Base-by-base conservation (phyloP, 2,888 invertebrate genomes). In the Anoplius nigerrimus region DNA sequence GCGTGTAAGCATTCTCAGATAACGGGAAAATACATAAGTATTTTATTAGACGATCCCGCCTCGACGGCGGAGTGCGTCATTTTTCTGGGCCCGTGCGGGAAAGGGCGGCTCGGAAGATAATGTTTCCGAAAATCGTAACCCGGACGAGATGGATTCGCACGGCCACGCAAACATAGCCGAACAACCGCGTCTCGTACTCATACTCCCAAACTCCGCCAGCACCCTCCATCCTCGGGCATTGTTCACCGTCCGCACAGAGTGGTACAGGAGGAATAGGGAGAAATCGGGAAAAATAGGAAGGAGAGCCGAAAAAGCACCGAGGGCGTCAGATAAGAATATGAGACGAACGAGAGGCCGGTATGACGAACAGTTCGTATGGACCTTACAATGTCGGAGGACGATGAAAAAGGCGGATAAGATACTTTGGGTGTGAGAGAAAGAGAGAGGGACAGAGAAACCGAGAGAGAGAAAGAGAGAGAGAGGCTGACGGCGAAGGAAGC, bases 381-480 rank as follows among this genome's bases (percentile, higher is more conserved):
- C 5, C 48, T 2, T 46, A 46, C 18, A 20, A 16, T 34, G 11
- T 13, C 6, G 27, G 34, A 11, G 2, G 34, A 34, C 15, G 5
- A 1, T 3, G 8, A 16, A 48, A 48, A n/a, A n/a, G 4, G 48
- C n/a, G n/a, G n/a, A n/a, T n/a, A n/a, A n/a, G n/a, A n/a, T n/a
- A n/a, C n/a, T n/a, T n/a, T n/a, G n/a, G n/a, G n/a, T n/a, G 52
- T 22, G 2, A 20, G 18, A 21, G 21, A 52, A 22, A 16, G 22
- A 52, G 18, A 16, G 51, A 18, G 18, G 3, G 51, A 51, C 11
- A 52, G 11, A 18, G n/a, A 48, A 48, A 52, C 15, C 15, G 62
- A 62, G 54, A 24, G 46, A 59, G n/a, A n/a, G n/a, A n/a, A n/a
- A n/a, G n/a, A n/a, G n/a, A 42, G 53, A 24, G 43, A 21, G 22